These are phyloP conservation scores for Chelmon rostratus DNA, from an alignment of 2,797 vertebrate species.

Conservation along the genomic window DNA sequence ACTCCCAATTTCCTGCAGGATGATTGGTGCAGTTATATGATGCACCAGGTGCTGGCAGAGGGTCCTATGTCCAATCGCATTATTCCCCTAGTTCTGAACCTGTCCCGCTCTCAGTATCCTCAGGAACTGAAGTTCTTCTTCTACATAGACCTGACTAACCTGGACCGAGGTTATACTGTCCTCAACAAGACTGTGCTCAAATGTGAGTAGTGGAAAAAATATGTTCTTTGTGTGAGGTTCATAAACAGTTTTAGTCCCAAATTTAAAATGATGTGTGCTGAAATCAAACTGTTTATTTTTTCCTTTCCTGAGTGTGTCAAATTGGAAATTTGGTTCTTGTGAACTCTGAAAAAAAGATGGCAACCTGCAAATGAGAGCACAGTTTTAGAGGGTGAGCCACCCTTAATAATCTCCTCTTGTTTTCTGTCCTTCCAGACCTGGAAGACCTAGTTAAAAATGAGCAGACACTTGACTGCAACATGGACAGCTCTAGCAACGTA, in stretches of 20 bases:
- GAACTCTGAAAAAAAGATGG: neutral
- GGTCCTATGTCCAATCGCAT: slow-evolving; percentile 85
- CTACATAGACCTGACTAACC: slow-evolving; percentile 83
- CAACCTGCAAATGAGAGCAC: neutral
- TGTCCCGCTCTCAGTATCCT: slow-evolving; percentile 85
- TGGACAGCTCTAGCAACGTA: slow-evolving; percentile 12
- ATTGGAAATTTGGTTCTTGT: neutral
- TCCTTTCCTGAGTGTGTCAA: neutral
- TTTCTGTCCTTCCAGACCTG: slow-evolving; percentile 69
- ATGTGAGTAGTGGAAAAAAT: slow-evolving; percentile 84
- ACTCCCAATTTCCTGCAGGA: slow-evolving; percentile 89
- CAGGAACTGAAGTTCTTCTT: slow-evolving; percentile 87
- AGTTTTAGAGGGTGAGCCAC: neutral
- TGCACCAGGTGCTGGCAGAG: slow-evolving; percentile 90
- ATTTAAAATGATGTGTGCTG: neutral
- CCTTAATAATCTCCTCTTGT: slow-evolving; percentile 6
- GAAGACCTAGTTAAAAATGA: slow-evolving; percentile 57
- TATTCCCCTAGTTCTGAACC: slow-evolving; percentile 87
- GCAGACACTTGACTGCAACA: neutral
- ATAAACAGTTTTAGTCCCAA: neutral
- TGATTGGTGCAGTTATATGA: slow-evolving; percentile 92
- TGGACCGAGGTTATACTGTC: slow-evolving; percentile 79
- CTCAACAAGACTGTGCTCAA: slow-evolving; percentile 83
- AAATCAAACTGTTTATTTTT: neutral
- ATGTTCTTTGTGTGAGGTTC: neutral